Percentiles rank a stretch among this genome's conserved stretches.
Evolutionary conservation across 1,140 invertebrate genomes (phyloP).

Genomic region (Ruditapes philippinarum): DNA sequence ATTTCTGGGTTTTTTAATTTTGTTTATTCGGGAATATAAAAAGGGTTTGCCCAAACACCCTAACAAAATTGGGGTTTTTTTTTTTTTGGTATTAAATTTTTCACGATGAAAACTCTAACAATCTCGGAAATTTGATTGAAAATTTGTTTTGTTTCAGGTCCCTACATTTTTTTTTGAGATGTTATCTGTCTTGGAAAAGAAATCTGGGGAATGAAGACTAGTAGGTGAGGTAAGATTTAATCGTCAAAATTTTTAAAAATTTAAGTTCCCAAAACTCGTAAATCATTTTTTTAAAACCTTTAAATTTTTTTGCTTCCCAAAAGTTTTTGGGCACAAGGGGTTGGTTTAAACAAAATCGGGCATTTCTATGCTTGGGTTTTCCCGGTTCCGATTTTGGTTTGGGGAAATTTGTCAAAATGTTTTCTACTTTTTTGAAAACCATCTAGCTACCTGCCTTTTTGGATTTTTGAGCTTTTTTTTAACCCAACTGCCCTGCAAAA

Average conservation of each 20-base stretch:
- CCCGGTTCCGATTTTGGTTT: constrained; percentile 72
- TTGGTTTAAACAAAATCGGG: constrained; percentile 74
- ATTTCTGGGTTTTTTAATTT: not conserved
- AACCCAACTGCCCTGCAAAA: constrained; percentile 71
- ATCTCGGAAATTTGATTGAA: not conserved
- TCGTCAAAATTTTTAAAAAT: too few species aligned
- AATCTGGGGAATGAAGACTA: too few species aligned
- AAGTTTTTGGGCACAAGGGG: not conserved
- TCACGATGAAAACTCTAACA: not conserved
- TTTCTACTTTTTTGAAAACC: constrained; percentile 72
- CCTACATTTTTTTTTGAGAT: too few species aligned
- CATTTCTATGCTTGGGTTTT: constrained; percentile 73
- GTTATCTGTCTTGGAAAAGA: too few species aligned
- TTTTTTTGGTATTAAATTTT: not conserved
- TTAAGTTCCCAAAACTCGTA: too few species aligned
- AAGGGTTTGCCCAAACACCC: not conserved
- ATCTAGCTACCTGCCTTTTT: not conserved
- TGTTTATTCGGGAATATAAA: not conserved
- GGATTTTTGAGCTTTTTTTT: constrained; percentile 48
- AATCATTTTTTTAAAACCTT: not conserved
- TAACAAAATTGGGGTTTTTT: not conserved
- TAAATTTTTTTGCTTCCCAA: not conserved
- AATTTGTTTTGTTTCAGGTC: too few species aligned
- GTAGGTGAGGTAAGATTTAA: too few species aligned
- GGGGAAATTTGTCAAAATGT: constrained; percentile 73